Conservation (phyloP, 2,113 vertebrate species). For the Archocentrus centrarchus region DNA sequence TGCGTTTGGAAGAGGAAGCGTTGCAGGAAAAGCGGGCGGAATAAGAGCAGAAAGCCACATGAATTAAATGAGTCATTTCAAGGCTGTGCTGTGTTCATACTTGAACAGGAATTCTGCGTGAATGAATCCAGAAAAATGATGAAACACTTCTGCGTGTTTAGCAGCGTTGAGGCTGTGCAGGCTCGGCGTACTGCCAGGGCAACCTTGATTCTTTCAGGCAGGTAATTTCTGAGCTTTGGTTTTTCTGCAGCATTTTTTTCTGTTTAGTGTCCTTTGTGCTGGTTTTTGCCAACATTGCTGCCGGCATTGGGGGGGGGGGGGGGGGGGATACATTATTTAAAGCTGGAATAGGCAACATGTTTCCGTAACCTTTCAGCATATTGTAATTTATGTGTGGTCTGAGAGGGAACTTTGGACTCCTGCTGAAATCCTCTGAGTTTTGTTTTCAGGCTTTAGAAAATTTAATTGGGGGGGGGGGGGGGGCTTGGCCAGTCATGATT, state of each 20-base stretch:
- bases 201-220: background rate
- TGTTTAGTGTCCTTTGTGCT: background rate
- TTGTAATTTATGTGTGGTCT: background rate
- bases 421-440: background rate
- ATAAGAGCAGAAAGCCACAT: constrained; percentile 18
- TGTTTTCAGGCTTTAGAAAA: background rate
- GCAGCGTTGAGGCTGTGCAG: background rate
- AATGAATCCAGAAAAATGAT: background rate
- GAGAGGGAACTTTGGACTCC: background rate
- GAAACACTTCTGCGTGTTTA: background rate
- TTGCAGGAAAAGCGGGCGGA: background rate
- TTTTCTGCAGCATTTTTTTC: background rate
- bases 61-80: constrained; percentile 30
- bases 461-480: background rate
- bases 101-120: background rate
- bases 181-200: background rate
- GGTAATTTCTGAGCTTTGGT: background rate
- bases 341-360: background rate
- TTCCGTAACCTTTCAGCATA: background rate
- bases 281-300: background rate
- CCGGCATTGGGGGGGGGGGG: background rate
- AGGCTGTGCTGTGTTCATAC: background rate
- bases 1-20: constrained; percentile 11
- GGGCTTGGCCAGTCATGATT: background rate
- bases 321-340: background rate